Base-by-base conservation (phyloP, 92 coral and sea anemone genomes). In the Chrysogorgia sp. region DNA sequence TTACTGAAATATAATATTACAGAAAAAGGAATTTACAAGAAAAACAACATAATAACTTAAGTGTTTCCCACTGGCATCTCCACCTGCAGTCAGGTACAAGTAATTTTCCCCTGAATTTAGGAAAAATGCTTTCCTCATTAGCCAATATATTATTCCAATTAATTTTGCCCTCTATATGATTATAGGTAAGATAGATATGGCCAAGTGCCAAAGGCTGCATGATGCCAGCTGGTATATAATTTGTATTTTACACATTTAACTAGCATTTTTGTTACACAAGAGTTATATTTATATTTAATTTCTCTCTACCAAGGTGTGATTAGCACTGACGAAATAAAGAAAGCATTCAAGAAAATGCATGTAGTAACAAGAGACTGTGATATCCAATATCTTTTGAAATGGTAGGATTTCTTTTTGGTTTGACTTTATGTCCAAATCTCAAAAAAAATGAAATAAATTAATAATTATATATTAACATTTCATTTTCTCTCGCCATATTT, bases 311-410 rank as follows among this genome's bases (percentile, higher is more conserved):
- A 70, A 91, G 96, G 92, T 50, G 41, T 78, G 76, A 90, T 91
- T 66, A 90, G 87, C 76, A 56, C 79, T 33, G 58, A 85, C 10
- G 98, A 93, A 67, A 86, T 93, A 13, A 79, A 83, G 69, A 83
- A 74, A 50, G 98, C 98, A 10, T 93, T 93, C 84, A 91, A 93
- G 85, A 85, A 83, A 43, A 91, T 93, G 97, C 86, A 85, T 75
- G 89, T 93, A 10, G 77, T 69, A 35, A 97, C 89, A n/a, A 89
- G 90, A 30, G 86, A 93, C 35, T 79, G 88, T 57, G 98, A 93
- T 65, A 84, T 93, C 22, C 83, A 89, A 58, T 75, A 91, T 25
- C 58, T 93, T 19, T 40, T 93, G 40, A 91, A 89, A 87, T 86
- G 97, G 98, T 93, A 80, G 40, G 71, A 69, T 12, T 37, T 40